Conservation (phyloP, 1,140 invertebrate species). For the Drosophila ficusphila region DNA sequence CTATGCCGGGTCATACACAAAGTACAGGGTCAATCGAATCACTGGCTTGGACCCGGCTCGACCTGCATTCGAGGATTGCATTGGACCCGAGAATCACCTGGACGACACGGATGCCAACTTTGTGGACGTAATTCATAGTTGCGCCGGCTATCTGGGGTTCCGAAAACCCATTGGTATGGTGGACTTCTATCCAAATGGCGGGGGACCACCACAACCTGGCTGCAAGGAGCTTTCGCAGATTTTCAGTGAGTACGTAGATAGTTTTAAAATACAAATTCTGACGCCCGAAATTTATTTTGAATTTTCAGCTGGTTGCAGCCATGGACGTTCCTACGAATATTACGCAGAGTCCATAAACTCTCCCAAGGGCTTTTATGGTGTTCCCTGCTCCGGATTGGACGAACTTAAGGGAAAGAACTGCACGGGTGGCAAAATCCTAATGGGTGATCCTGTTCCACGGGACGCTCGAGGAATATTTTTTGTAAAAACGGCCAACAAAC, state of each 20-base stretch:
- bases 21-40: slow-evolving; percentile 86
- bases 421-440: slow-evolving; percentile 83
- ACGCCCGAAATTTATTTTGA: neutral
- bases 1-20: slow-evolving; percentile 88
- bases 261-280: neutral
- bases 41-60: slow-evolving; percentile 91
- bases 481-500: slow-evolving; percentile 86
- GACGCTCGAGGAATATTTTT: slow-evolving; percentile 87
- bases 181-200: slow-evolving; percentile 94
- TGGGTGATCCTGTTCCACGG: slow-evolving; percentile 86
- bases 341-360: slow-evolving; percentile 89
- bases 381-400: slow-evolving; percentile 86
- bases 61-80: slow-evolving; percentile 88
- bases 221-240: slow-evolving; percentile 87
- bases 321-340: slow-evolving; percentile 88
- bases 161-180: slow-evolving; percentile 87
- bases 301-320: slow-evolving; percentile 89
- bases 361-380: slow-evolving; percentile 86
- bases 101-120: slow-evolving; percentile 89
- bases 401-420: slow-evolving; percentile 86
- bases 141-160: slow-evolving; percentile 88
- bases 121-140: slow-evolving; percentile 92
- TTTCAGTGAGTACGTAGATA: slow-evolving; percentile 82
- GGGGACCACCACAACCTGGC: slow-evolving; percentile 89
- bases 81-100: slow-evolving; percentile 86